Percentiles rank a stretch among this genome's conserved stretches.
phyloP scores from a whole-genome alignment of 2,113 vertebrate species.

The Neodon shergylaensis region DNA sequence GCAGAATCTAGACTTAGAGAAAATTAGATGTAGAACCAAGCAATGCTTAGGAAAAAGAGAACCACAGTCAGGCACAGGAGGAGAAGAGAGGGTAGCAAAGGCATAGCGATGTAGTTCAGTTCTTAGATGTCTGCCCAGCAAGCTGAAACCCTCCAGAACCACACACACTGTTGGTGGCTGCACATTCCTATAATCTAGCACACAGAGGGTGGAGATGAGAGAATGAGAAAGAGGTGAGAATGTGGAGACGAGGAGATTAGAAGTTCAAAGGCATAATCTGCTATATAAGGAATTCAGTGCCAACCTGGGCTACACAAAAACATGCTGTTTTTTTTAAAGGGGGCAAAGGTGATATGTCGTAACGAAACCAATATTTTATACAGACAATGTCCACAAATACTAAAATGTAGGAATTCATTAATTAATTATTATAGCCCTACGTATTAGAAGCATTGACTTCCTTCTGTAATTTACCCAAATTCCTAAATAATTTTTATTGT shows the following conservation, averaged over 20 bases:
- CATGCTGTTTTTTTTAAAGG: neutral
- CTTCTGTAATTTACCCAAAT: too few relatives aligned
- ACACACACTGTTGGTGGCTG: neutral
- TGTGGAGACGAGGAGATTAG: neutral
- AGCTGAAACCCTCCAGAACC: neutral
- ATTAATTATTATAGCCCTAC: neutral
- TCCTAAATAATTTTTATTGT: too few relatives aligned
- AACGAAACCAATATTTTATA: neutral
- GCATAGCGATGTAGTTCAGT: neutral
- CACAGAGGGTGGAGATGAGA: rapidly evolving
- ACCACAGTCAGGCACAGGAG: neutral
- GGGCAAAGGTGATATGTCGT: too few relatives aligned
- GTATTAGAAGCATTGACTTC: too few relatives aligned
- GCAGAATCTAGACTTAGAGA: neutral
- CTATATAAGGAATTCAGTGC: neutral
- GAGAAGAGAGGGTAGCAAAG: neutral
- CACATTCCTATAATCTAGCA: neutral
- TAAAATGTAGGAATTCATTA: neutral
- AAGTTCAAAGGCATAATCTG: too few relatives aligned
- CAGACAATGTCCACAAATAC: neutral
- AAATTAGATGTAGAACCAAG: neutral
- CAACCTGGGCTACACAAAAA: neutral
- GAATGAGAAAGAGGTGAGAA: neutral
- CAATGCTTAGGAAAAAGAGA: neutral
- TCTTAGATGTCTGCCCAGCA: neutral